A percentile compares a stretch with the other conserved stretches of the same genome.
These are phyloP conservation scores for Drosophila meridionalis DNA, from an alignment of 2,888 invertebrate genomes.

Conservation along the genomic window DNA sequence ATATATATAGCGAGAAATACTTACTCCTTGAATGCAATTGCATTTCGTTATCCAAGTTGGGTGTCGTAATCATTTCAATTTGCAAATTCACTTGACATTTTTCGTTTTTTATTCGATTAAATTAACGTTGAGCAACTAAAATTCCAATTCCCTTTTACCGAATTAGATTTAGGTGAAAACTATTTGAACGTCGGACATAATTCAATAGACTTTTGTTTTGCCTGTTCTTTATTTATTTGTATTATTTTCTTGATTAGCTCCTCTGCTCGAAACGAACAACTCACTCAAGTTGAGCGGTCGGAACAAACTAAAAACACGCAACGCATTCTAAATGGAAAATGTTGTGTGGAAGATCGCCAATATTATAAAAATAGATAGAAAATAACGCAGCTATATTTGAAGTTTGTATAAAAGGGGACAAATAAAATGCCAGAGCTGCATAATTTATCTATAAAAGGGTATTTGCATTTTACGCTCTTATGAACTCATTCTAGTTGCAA, in stretches of 20 bases:
- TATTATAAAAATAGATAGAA: slow-evolving; percentile 69
- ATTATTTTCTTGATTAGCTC: slow-evolving; percentile 28
- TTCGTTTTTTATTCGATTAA: slow-evolving; percentile 40
- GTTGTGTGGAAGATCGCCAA: slow-evolving; percentile 65
- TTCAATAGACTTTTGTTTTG: slow-evolving; percentile 31
- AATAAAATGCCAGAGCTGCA: slow-evolving; percentile 11
- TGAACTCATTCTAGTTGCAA: neutral
- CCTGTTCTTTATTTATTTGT: neutral
- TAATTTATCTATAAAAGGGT: slow-evolving; percentile 15
- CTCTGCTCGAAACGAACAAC: slow-evolving; percentile 66
- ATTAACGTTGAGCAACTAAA: slow-evolving; percentile 58
- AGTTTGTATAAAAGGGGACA: slow-evolving; percentile 52
- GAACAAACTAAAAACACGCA: slow-evolving; percentile 68
- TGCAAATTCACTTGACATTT: slow-evolving; percentile 15
- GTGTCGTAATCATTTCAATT: slow-evolving; percentile 67
- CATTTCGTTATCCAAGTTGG: slow-evolving; percentile 29
- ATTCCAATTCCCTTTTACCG: slow-evolving; percentile 78
- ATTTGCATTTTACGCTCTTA: too few species aligned
- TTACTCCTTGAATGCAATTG: slow-evolving; percentile 40
- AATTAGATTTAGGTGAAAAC: slow-evolving; percentile 77
- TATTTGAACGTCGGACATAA: slow-evolving; percentile 49
- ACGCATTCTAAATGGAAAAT: slow-evolving; percentile 71
- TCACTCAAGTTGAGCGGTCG: slow-evolving; percentile 78
- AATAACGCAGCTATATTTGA: slow-evolving; percentile 67
- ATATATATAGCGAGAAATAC: slow-evolving; percentile 10